phyloP scores from a whole-genome alignment of 2,113 vertebrate genomes.

The Microtus ochrogaster region DNA sequence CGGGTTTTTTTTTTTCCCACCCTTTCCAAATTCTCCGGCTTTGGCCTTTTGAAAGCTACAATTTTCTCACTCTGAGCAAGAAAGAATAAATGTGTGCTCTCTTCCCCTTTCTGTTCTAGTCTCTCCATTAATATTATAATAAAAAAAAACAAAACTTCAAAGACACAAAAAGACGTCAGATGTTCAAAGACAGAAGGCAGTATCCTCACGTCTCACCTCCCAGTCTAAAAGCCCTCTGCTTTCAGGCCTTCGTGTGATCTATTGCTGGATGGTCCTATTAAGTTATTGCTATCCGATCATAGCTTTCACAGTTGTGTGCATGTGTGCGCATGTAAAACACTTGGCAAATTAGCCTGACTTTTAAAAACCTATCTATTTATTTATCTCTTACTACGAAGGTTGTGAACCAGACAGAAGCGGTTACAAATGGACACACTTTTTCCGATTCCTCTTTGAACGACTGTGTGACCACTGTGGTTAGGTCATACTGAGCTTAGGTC shows the following conservation, averaged over 20 bases:
- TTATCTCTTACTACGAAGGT: conserved; percentile 1
- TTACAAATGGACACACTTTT: not conserved
- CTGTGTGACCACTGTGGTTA: not conserved
- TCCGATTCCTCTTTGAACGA: not conserved
- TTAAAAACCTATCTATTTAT: not conserved
- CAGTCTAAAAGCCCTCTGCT: conserved; percentile 29
- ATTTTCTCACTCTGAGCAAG: conserved; percentile 43
- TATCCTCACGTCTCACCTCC: conserved; percentile 12
- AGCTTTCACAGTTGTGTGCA: not conserved
- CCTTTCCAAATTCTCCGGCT: conserved; percentile 30
- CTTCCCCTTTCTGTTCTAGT: conserved; percentile 39
- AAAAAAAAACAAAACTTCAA: conserved; percentile 72
- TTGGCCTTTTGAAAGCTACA: conserved; percentile 60
- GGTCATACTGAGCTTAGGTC: not conserved
- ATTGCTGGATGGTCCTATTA: conserved; percentile 1
- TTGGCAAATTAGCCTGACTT: conserved; percentile 4
- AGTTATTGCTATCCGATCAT: not conserved
- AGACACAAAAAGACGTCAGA: conserved; percentile 53
- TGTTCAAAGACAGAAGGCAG: conserved; percentile 49
- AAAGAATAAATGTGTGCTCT: conserved; percentile 49
- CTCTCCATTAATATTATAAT: conserved; percentile 66
- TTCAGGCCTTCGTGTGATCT: conserved; percentile 29
- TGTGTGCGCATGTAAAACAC: not conserved
- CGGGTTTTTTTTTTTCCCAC: conserved; percentile 2
- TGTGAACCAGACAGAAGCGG: not conserved